Percentiles rank a stretch among this genome's conserved stretches.
These are phyloP conservation scores for Ploceus nigricollis DNA, from an alignment of 2,113 vertebrate genomes.

Conservation along the genomic window DNA sequence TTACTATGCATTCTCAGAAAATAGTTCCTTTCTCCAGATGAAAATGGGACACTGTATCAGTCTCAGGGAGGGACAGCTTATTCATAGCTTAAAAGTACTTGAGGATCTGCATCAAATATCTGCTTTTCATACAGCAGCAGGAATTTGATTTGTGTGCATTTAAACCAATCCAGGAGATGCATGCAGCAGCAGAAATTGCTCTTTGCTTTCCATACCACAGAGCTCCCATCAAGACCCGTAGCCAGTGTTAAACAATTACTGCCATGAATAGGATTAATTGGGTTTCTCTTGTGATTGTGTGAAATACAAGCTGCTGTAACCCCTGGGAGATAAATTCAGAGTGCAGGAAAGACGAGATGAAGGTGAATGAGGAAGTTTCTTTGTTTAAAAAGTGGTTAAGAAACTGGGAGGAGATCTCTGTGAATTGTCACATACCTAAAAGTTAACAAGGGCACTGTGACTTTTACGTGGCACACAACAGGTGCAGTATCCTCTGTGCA, in stretches of 20 bases:
- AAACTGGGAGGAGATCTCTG: not conserved
- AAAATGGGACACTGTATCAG: not conserved
- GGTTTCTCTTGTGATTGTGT: not conserved
- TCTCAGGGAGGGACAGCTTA: not conserved
- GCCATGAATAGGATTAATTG: not conserved
- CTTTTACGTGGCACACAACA: not conserved
- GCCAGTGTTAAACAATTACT: not conserved
- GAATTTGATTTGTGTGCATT: not conserved
- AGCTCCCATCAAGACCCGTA: not conserved
- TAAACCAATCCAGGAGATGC: not conserved
- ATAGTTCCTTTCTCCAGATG: constrained; percentile 15
- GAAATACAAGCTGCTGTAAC: not conserved
- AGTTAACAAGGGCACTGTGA: not conserved
- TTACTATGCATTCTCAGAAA: constrained; percentile 39
- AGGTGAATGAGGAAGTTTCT: not conserved
- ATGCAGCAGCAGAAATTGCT: not conserved
- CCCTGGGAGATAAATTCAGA: not conserved
- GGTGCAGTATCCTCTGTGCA: not conserved
- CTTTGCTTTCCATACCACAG: not conserved
- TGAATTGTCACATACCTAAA: not conserved
- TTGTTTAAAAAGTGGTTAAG: not conserved
- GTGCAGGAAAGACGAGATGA: not conserved
- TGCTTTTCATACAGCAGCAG: not conserved
- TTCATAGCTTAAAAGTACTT: not conserved
- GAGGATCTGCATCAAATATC: not conserved